phyloP scores from a whole-genome alignment of 2,888 invertebrate genomes.

The Empis stercorea region DNA sequence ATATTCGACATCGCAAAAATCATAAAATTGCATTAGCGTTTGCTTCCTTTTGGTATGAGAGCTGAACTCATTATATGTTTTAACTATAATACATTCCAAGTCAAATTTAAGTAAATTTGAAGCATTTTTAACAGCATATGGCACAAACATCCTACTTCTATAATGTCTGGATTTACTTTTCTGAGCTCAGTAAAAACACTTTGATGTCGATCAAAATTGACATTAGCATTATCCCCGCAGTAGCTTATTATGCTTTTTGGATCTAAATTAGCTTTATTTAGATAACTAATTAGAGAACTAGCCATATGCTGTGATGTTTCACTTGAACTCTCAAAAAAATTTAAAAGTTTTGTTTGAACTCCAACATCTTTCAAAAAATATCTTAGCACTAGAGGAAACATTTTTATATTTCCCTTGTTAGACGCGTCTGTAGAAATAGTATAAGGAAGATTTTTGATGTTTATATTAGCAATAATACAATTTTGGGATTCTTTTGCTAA shows the following conservation, averaged over 20 bases:
- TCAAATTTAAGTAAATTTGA: constrained; percentile 1
- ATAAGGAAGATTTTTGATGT: not conserved
- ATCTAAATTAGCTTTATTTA: constrained; percentile 3
- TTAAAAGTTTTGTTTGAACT: not conserved
- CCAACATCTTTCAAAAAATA: constrained; percentile 2
- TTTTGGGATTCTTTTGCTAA: not conserved
- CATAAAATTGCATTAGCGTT: constrained; percentile 1
- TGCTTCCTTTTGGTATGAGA: constrained; percentile 1
- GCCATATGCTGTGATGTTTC: not conserved
- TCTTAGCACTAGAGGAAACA: not conserved
- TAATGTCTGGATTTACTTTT: not conserved
- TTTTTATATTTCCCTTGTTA: constrained; percentile 2
- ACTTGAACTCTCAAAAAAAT: not conserved
- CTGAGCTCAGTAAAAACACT: not conserved
- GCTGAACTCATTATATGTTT: constrained; percentile 2
- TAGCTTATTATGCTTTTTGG: constrained; percentile 2
- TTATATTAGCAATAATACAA: not conserved
- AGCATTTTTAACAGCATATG: constrained; percentile 1
- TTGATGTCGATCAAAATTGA: constrained; percentile 4
- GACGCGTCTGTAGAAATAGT: not conserved
- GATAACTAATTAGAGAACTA: not conserved
- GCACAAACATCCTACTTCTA: not conserved
- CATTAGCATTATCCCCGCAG: constrained; percentile 5
- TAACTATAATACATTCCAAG: constrained; percentile 1
- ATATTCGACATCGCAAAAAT: constrained; percentile 1